These are phyloP conservation scores for Pseudanteris insignis DNA, from an alignment of 2,888 invertebrate species.

Conservation along the genomic window DNA sequence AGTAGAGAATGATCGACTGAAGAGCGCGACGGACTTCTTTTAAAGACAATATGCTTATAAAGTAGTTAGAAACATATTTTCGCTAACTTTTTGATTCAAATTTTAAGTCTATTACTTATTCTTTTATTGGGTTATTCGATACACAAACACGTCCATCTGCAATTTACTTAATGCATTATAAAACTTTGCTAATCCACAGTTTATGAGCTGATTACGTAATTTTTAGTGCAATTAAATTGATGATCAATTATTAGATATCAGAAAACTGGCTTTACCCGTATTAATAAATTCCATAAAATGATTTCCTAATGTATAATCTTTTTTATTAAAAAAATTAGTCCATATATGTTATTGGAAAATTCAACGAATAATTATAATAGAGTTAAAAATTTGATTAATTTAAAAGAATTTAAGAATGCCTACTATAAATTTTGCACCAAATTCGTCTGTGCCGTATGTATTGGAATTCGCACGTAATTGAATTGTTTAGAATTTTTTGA, in stretches of 20 bases:
- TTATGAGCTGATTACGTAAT: neutral
- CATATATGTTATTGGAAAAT: neutral
- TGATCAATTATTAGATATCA: too few species aligned
- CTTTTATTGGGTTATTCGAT: constrained; percentile 24
- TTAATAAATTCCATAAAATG: too few species aligned
- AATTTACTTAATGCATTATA: constrained; percentile 17
- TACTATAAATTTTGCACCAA: too few species aligned
- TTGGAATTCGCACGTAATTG: too few species aligned
- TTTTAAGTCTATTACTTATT: constrained; percentile 30
- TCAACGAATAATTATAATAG: neutral
- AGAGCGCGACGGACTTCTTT: constrained; percentile 11
- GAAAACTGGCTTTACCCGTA: too few species aligned
- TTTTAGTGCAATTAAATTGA: neutral
- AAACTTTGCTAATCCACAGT: constrained; percentile 1
- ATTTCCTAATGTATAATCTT: too few species aligned
- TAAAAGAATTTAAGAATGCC: too few species aligned
- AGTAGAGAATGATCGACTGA: constrained; percentile 14
- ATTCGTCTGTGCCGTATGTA: too few species aligned
- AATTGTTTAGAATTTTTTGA: too few species aligned
- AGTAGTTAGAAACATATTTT: constrained; percentile 30
- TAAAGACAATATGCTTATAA: constrained; percentile 26
- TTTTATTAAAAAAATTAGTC: too few species aligned
- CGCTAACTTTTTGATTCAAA: constrained; percentile 25
- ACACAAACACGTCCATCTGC: constrained; percentile 14
- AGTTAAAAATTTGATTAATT: too few species aligned